Percentiles rank a stretch among this genome's conserved stretches.
phyloP scores from a whole-genome alignment of 2,113 vertebrate genomes.

The Plecturocebus donacophilus region DNA sequence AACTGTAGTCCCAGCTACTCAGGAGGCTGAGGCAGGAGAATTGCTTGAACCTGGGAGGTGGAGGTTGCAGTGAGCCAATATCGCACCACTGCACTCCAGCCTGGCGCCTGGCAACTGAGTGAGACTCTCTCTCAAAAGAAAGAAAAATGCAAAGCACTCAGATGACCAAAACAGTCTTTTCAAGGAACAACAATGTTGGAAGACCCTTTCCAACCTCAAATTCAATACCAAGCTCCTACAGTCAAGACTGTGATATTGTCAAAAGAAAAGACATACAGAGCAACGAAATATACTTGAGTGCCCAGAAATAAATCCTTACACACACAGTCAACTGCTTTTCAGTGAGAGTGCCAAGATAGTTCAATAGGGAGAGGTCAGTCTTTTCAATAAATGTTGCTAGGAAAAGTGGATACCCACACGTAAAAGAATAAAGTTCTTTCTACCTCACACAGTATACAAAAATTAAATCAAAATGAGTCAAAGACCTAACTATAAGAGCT shows the following conservation, averaged over 20 bases:
- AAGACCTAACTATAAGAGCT: not conserved
- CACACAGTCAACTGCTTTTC: not conserved
- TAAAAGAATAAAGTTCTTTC: not conserved
- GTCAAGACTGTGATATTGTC: not conserved
- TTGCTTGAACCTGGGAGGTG: too few relatives aligned
- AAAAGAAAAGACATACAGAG: not conserved
- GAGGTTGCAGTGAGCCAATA: too few relatives aligned
- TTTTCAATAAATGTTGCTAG: not conserved
- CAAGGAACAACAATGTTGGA: not conserved
- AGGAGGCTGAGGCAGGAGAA: too few relatives aligned
- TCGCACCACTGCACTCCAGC: too few relatives aligned
- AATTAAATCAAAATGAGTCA: conserved; percentile 1
- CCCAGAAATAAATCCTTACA: not conserved
- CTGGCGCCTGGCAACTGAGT: too few relatives aligned
- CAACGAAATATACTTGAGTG: not conserved
- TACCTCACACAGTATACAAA: not conserved
- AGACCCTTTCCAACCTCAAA: not conserved
- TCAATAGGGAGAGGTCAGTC: not conserved
- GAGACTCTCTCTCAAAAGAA: too few relatives aligned
- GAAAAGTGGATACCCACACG: not conserved
- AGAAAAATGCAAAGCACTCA: not conserved
- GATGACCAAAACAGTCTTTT: not conserved
- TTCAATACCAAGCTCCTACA: not conserved
- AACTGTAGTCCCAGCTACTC: too few relatives aligned
- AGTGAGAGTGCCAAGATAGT: not conserved